Conservation (phyloP, 2,888 invertebrate species). For the Ischnura elegans region DNA sequence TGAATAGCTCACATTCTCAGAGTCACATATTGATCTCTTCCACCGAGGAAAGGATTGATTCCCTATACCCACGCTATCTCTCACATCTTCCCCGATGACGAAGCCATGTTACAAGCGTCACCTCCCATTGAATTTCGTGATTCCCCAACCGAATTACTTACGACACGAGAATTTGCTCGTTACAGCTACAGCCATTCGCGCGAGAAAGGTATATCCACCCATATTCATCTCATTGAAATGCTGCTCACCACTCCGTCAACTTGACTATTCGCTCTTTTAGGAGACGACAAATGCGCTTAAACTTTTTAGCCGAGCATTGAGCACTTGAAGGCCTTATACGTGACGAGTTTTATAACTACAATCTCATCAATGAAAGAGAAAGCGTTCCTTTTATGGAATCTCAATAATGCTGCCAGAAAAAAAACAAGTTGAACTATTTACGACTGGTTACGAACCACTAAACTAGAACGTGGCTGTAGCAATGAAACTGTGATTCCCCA, state of each 20-base stretch:
- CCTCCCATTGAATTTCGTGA: too few species aligned
- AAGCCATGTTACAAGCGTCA: too few species aligned
- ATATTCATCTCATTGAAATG: background rate
- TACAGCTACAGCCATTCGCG: background rate
- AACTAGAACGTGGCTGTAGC: background rate
- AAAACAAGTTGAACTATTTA: background rate
- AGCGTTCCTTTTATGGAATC: background rate
- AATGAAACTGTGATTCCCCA: background rate
- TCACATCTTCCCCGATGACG: too few species aligned
- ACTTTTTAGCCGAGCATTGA: background rate
- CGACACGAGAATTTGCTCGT: background rate
- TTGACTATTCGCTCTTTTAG: background rate
- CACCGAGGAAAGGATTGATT: too few species aligned
- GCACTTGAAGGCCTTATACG: background rate
- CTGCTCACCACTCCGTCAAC: background rate
- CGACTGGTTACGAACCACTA: background rate
- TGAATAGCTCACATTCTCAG: too few species aligned
- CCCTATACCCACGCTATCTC: too few species aligned
- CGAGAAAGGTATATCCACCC: background rate
- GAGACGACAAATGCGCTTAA: background rate
- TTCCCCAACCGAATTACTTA: too few species aligned
- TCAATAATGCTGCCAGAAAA: background rate
- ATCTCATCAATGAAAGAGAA: background rate
- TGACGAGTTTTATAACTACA: background rate
- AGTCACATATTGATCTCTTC: too few species aligned